These are phyloP conservation scores for Pharmacophagus antenor DNA, from an alignment of 2,888 invertebrate genomes.

Conservation along the genomic window DNA sequence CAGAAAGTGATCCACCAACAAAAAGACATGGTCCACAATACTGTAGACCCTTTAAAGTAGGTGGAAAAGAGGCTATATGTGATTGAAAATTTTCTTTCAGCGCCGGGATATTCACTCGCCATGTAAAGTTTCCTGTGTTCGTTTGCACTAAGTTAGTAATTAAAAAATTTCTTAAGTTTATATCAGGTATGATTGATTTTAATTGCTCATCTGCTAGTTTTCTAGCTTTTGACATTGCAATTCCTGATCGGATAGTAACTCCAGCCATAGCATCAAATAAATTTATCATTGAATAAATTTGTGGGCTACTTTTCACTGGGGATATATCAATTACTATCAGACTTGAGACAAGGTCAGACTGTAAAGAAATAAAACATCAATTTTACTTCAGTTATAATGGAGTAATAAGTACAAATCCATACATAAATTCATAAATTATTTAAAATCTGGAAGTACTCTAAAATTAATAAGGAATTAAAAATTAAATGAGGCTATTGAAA, in stretches of 20 bases:
- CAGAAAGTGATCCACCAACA: slow-evolving; percentile 90
- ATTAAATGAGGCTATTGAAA: too few relatives aligned
- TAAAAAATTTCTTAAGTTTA: slow-evolving; percentile 87
- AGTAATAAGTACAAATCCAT: not conserved
- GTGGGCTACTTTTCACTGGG: slow-evolving; percentile 83
- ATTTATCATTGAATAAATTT: slow-evolving; percentile 81
- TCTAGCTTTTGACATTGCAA: slow-evolving; percentile 86
- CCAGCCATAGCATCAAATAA: slow-evolving; percentile 85
- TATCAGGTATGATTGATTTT: slow-evolving; percentile 76
- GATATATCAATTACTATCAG: slow-evolving; percentile 87
- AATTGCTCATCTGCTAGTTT: slow-evolving; percentile 83
- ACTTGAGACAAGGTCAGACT: slow-evolving; percentile 83
- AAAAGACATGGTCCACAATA: slow-evolving; percentile 89
- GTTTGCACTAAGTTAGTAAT: slow-evolving; percentile 91
- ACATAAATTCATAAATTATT: too few relatives aligned
- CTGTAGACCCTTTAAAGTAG: slow-evolving; percentile 66
- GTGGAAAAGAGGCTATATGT: slow-evolving; percentile 84
- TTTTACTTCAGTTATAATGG: not conserved
- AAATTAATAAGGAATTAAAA: too few relatives aligned
- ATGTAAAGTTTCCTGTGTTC: slow-evolving; percentile 83
- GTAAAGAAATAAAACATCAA: slow-evolving; percentile 42
- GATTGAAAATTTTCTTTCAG: slow-evolving; percentile 84
- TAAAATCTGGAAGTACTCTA: too few relatives aligned
- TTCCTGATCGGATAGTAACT: slow-evolving; percentile 81
- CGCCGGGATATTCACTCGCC: slow-evolving; percentile 90